Evolutionary conservation across 2,113 vertebrate genomes (phyloP).

Genomic region (Zosterops lateralis): DNA sequence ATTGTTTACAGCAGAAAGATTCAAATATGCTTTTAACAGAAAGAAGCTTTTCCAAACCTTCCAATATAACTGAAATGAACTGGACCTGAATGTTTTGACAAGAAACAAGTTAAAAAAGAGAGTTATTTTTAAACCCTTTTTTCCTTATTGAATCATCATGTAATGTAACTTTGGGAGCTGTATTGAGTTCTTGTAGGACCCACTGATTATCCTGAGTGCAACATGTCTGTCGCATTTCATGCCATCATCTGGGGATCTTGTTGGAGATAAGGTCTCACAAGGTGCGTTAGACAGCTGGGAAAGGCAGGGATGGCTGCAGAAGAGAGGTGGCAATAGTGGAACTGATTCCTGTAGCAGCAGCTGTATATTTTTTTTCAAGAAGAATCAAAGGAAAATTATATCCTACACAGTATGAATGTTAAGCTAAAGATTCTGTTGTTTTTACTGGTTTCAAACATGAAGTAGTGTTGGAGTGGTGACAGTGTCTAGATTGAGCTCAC

Average conservation of each 20-base stretch:
- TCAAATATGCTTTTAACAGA: background rate
- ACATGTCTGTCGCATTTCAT: too few species aligned
- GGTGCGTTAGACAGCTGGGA: background rate
- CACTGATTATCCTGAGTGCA: background rate
- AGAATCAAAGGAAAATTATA: background rate
- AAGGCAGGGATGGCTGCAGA: background rate
- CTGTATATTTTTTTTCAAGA: background rate
- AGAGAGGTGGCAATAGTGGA: background rate
- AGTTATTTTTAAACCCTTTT: background rate
- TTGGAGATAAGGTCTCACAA: background rate
- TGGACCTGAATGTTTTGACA: background rate
- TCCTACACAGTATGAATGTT: background rate
- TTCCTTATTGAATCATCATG: background rate
- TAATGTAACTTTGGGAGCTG: background rate
- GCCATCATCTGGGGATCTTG: background rate
- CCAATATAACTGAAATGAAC: background rate
- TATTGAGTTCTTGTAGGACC: background rate
- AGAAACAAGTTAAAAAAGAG: background rate
- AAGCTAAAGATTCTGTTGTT: background rate
- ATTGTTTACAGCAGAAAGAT: background rate
- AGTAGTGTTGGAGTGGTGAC: rapidly evolving
- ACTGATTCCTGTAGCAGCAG: background rate
- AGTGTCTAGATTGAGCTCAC: background rate
- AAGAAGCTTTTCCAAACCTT: background rate
- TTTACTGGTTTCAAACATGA: background rate